A percentile compares a stretch with the other conserved stretches of the same genome.
Evolutionary conservation across 2,888 invertebrate genomes (phyloP).

Genomic region (Spilarctia lutea): DNA sequence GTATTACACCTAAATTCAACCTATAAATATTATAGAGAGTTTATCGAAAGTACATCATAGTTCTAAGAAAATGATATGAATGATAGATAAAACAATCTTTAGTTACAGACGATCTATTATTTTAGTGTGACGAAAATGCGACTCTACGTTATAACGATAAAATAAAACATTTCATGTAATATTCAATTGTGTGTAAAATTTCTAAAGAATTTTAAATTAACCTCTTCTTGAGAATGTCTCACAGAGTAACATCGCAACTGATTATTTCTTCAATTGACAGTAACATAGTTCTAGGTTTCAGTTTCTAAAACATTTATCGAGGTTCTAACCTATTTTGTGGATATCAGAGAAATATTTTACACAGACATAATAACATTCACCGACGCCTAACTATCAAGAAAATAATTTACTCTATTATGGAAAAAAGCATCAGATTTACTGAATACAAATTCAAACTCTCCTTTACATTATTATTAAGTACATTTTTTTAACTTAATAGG

Average conservation of each 20-base stretch:
- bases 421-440: not conserved
- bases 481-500: not conserved
- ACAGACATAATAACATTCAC: not conserved
- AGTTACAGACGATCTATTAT: not conserved
- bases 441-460: not conserved
- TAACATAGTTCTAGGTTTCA: not conserved
- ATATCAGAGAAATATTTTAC: not conserved
- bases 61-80: not conserved
- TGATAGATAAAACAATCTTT: not conserved
- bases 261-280: not conserved
- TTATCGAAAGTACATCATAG: not conserved
- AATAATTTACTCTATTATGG: not conserved
- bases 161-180: not conserved
- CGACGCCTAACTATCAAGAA: not conserved
- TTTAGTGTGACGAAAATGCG: conserved; percentile 25
- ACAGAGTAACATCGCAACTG: conserved; percentile 4
- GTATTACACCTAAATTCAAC: not conserved
- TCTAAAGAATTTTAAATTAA: conserved; percentile 19
- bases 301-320: not conserved
- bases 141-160: not conserved
- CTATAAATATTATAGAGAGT: not conserved
- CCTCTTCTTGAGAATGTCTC: conserved; percentile 36
- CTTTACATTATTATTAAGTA: no score
- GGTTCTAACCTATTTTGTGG: not conserved
- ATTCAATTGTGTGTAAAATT: conserved; percentile 5